A percentile compares a stretch with the other conserved stretches of the same genome.
Conservation (phyloP, 2,888 invertebrate species). For the Pycnomerus fuliginosus region DNA sequence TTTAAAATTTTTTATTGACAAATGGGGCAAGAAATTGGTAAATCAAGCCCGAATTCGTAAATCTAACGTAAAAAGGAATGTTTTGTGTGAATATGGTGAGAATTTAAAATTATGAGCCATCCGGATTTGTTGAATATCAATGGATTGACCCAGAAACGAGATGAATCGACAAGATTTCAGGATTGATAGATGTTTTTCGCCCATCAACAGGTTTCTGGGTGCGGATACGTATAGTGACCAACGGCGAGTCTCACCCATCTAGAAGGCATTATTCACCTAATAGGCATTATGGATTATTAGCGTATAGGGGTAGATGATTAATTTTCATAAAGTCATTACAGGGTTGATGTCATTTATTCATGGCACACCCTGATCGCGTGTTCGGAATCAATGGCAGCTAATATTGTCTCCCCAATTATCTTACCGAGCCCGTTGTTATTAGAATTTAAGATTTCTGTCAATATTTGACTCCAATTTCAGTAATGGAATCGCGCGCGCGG, state of each 20-base stretch:
- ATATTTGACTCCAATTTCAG: slow-evolving; percentile 43
- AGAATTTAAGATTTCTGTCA: slow-evolving; percentile 47
- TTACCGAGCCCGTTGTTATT: slow-evolving; percentile 33
- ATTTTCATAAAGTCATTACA: slow-evolving; percentile 45
- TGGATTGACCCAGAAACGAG: no score
- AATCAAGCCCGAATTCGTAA: no score
- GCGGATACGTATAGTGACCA: no score
- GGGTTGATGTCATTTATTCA: slow-evolving; percentile 41
- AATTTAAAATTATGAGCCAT: no score
- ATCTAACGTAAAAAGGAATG: no score
- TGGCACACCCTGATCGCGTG: slow-evolving; percentile 43
- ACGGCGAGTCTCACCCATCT: slow-evolving; percentile 2
- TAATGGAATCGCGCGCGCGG: slow-evolving; percentile 34
- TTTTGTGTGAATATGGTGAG: no score
- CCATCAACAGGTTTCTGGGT: no score
- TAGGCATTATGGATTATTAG: slow-evolving; percentile 39
- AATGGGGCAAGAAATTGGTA: no score
- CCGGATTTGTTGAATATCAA: no score
- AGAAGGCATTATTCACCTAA: slow-evolving; percentile 13
- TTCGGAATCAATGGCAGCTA: slow-evolving; percentile 44
- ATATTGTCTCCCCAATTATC: slow-evolving; percentile 43
- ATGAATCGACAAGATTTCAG: no score
- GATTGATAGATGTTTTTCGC: no score
- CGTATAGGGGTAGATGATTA: slow-evolving; percentile 37
- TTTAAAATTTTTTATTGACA: no score